Evolutionary conservation across 1,140 invertebrate genomes (phyloP), one percentile per base, ranked within the genome.

Genomic region (Coelopa frigida): DNA sequence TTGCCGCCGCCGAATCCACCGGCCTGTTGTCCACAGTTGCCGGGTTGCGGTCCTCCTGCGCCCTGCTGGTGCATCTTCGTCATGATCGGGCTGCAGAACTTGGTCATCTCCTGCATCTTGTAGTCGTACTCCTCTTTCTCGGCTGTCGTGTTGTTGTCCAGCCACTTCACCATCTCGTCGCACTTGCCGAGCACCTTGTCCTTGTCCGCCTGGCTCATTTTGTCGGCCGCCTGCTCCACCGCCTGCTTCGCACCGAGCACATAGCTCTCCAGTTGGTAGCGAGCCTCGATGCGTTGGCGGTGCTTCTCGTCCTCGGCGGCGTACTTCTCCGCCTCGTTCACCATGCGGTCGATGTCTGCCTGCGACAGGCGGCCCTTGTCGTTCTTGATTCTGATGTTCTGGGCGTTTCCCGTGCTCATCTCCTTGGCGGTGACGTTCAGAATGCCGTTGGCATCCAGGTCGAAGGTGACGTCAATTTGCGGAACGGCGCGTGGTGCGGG

Each of bases 341-440:
- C 58, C 59, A 62, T 62, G 46, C 59, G 56, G 45, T 91, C 85
- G 56, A 91, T 91, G 51, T 89, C 86, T 20, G 85, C 83, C 58
- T 90, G 87, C 8, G 76, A 79, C 4, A 89, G 70, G 44, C 88
- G 75, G 27, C 86, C 84, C 59, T 89, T 88, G 63, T 91, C 87
- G 59, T 90, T 90, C 23, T 83, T 87, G 49, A 90, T 89, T 11
- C 82, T 87, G 53, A 91, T 89, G 59, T 89, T 85, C 75, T 77
- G 44, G 68, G 75, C 33, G 78, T 71, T 75, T 4, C 75, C 74
- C 1, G 74, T 76, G 41, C 72, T 72, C 47, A 68, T 73, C 54
- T 80, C 77, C 46, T 72, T 73, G 17, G 78, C 78, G 0, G 78
- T 74, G 6, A 87, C 84, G 55, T 79, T 80, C 20, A 78, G 49